These are phyloP conservation scores for Melanostigma gelatinosum DNA, from an alignment of 2,113 vertebrate species.

Conservation along the genomic window DNA sequence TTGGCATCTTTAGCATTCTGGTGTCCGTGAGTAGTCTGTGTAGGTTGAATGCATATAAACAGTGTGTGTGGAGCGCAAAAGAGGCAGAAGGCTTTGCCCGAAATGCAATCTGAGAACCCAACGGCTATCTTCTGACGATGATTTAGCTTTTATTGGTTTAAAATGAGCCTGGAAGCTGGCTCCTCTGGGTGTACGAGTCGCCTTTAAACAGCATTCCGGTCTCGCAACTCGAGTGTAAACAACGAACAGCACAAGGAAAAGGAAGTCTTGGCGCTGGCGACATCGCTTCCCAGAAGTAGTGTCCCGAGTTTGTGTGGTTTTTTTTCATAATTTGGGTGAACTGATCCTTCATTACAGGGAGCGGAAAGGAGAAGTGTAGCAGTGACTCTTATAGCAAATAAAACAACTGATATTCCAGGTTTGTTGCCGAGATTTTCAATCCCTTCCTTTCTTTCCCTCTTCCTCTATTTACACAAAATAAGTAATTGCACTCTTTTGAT, in stretches of 20 bases:
- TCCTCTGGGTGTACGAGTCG: background rate
- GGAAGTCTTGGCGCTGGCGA: background rate
- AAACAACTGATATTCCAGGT: slow-evolving; percentile 1
- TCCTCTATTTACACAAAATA: background rate
- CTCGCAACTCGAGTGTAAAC: too few species aligned
- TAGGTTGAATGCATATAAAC: too few species aligned
- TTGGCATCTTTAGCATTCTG: background rate
- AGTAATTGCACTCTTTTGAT: background rate
- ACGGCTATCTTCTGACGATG: background rate
- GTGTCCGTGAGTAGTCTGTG: too few species aligned
- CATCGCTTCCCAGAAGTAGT: background rate
- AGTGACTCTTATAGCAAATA: background rate
- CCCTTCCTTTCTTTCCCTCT: background rate
- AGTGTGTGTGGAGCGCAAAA: too few species aligned
- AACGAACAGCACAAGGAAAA: background rate
- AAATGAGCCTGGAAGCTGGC: too few species aligned
- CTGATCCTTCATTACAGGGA: background rate
- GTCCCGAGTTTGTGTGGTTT: background rate
- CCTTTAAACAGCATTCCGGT: too few species aligned
- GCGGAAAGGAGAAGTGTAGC: background rate
- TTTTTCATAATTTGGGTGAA: slow-evolving; percentile 32
- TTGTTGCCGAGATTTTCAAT: background rate
- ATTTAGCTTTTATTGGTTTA: too few species aligned
- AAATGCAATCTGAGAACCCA: too few species aligned
- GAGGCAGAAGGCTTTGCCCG: too few species aligned